Evolutionary conservation across 2,113 vertebrate genomes (phyloP).

Genomic region (Crotophaga sulcirostris): DNA sequence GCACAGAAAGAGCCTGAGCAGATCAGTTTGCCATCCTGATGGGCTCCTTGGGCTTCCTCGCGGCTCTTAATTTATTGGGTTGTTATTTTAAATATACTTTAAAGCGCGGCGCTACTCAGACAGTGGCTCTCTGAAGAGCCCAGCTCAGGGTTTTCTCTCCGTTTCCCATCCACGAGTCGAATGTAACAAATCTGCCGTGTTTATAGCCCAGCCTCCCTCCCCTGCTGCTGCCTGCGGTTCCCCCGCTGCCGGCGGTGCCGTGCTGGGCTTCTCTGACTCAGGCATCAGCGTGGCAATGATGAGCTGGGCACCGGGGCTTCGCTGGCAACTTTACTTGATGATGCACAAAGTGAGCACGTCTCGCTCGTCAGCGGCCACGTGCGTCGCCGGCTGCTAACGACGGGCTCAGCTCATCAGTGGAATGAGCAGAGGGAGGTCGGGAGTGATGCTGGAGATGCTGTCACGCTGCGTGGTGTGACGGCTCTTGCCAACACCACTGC

Average conservation of each 20-base stretch:
- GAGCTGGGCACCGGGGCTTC: neutral
- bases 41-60: accelerated
- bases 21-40: accelerated
- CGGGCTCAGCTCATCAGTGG: neutral
- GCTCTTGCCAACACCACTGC: accelerated
- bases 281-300: neutral
- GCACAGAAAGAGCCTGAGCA: neutral
- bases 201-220: neutral
- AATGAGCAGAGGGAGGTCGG: neutral
- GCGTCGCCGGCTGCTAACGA: neutral
- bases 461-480: accelerated
- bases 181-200: neutral
- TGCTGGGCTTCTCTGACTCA: neutral
- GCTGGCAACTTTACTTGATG: neutral
- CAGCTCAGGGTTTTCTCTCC: neutral
- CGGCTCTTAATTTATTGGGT: neutral
- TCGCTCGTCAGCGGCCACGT: neutral
- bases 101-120: accelerated
- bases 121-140: neutral
- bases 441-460: neutral
- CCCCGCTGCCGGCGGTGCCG: neutral
- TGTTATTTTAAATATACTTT: neutral
- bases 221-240: neutral
- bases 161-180: neutral
- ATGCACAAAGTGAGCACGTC: neutral